These are phyloP conservation scores for Galagoides demidoff DNA, from an alignment of 2,797 vertebrate species.

Conservation along the genomic window DNA sequence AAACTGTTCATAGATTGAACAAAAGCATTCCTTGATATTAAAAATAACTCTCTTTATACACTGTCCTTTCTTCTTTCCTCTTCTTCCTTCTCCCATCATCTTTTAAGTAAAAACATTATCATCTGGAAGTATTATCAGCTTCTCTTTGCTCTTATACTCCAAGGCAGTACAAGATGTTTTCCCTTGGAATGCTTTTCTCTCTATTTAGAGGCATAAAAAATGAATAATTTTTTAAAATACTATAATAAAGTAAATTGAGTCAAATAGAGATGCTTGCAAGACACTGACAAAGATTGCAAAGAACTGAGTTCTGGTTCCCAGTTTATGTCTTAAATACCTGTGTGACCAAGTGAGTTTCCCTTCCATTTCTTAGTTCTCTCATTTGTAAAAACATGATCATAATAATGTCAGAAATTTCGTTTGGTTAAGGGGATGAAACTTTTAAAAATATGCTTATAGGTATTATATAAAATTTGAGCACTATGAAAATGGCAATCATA, in stretches of 20 bases:
- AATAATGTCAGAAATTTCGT: not conserved
- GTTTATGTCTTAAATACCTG: not conserved
- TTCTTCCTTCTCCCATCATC: not conserved
- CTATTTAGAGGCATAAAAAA: not conserved
- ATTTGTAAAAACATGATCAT: not conserved
- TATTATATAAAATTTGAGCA: conserved; percentile 26
- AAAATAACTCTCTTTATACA: not conserved
- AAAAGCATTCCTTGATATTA: not conserved
- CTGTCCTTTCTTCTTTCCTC: not conserved
- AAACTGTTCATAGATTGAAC: not conserved
- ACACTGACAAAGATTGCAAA: not conserved
- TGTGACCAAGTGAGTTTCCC: not conserved
- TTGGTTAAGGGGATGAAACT: not conserved
- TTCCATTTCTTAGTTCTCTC: not conserved
- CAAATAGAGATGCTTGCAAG: not conserved
- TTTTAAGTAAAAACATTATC: conserved; percentile 43
- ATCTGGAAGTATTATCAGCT: conserved; percentile 11
- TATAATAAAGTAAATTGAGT: not conserved
- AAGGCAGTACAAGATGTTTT: not conserved
- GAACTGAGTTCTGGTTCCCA: not conserved
- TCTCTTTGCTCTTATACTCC: not conserved
- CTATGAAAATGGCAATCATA: conserved; percentile 9
- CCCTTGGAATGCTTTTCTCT: not conserved
- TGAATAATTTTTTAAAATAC: not conserved
- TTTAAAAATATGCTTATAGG: not conserved